Evolutionary conservation across 2,797 vertebrate species (phyloP), one percentile per base, ranked within the genome.

Genomic region (Xyrichtys novacula): DNA sequence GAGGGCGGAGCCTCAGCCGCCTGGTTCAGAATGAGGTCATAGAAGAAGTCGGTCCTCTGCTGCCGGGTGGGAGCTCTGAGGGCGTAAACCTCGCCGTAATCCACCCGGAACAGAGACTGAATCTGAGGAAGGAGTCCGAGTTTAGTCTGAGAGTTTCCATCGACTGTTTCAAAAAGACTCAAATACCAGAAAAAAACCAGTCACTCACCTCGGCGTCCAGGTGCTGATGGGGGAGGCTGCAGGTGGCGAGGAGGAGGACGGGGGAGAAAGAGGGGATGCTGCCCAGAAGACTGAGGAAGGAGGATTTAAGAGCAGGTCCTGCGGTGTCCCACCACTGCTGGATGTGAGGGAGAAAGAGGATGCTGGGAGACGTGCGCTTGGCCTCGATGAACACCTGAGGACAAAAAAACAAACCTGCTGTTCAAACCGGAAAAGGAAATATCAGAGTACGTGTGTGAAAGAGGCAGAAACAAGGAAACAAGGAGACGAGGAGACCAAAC

Each of bases 291-390:
- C 93, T 94, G 22, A 88, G 92, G 84, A 98, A 97, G 6, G 96
- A 96, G 53, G 95, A 93, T 83, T 90, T 96, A 49, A 97, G 48
- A 0, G 95, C 90, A 1, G 70, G 49, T 53, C 94, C 94, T 46
- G 93, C 93, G 0, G 94, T 94, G 40, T 97, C 96, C 97, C 97
- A 98, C 97, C 96, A 98, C 63, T 92, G 85, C 76, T 96, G 92
- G 54, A 98, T 91, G 80, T 95, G 94, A 26, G 97, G 96, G 23
- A 98, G 80, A 76, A 96, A 98, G 32, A 98, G 72, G 70, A 98
- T 93, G 76, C 96, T 97, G 47, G 96, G 97, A 50, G 95, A 93
- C 1, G 95, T 96, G 53, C 93, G 92, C 78, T 94, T 94, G 48
- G 96, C 96, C 87, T 98, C 96, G n/a, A 68, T 40, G 47, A 69